A percentile compares a stretch with the other conserved stretches of the same genome.
Evolutionary conservation across 2,113 vertebrate genomes (phyloP).

Genomic region (Climacteris rufus): DNA sequence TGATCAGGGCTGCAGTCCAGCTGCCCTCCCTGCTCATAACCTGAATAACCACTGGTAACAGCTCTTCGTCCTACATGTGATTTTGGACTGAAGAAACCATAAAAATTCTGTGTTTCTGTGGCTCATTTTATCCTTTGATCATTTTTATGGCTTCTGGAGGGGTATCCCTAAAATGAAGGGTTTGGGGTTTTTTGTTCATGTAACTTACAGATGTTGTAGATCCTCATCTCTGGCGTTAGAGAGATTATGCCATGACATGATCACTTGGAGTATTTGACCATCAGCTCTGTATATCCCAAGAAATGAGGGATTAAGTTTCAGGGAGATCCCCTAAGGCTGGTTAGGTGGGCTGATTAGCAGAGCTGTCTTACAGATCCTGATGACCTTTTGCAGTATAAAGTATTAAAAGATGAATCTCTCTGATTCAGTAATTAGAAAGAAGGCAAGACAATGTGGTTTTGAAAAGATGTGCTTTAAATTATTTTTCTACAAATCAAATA

Average conservation of each 20-base stretch:
- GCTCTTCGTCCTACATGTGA: fast-evolving
- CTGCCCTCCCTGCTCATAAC: not conserved
- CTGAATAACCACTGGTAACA: not conserved
- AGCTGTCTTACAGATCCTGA: not conserved
- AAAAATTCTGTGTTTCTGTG: not conserved
- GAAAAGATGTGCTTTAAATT: not conserved
- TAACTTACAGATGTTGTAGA: not conserved
- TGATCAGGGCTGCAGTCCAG: not conserved
- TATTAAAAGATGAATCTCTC: not conserved
- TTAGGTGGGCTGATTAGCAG: not conserved
- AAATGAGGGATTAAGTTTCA: not conserved
- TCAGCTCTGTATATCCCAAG: not conserved
- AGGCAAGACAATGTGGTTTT: not conserved
- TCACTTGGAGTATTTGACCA: not conserved
- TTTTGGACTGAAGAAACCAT: not conserved
- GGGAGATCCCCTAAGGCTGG: not conserved
- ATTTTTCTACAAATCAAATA: not conserved
- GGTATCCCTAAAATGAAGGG: not conserved
- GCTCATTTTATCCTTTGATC: not conserved
- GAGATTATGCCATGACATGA: not conserved
- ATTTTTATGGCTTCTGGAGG: not conserved
- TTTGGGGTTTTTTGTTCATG: not conserved
- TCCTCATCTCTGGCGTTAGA: not conserved
- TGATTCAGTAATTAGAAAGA: not conserved
- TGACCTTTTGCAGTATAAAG: not conserved